These are phyloP conservation scores for Brachystomella parvula DNA, from an alignment of 1,140 invertebrate species.

Conservation along the genomic window DNA sequence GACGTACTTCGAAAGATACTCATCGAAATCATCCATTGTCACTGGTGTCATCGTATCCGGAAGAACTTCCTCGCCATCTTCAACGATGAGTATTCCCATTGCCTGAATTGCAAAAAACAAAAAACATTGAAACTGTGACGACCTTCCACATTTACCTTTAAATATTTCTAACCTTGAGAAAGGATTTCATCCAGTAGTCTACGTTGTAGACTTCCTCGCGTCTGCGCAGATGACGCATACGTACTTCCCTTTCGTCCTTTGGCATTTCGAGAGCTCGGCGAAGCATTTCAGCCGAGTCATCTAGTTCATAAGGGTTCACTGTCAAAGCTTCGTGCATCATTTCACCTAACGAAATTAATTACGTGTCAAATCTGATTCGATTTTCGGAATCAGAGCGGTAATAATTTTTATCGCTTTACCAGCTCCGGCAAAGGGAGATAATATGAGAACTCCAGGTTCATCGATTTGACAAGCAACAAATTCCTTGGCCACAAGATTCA, in stretches of 20 bases:
- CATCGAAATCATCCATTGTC: conserved; percentile 75
- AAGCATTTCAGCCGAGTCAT: conserved; percentile 75
- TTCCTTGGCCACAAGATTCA: conserved; percentile 90
- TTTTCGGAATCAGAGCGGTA: background rate
- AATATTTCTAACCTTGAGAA: conserved; percentile 57
- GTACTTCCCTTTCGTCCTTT: conserved; percentile 71
- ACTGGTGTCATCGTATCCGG: conserved; percentile 74
- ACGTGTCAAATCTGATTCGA: background rate
- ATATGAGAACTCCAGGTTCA: conserved; percentile 72
- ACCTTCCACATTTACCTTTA: conserved; percentile 2
- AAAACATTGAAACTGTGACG: background rate
- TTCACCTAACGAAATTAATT: conserved; percentile 47
- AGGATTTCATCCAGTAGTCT: conserved; percentile 79
- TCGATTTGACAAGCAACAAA: conserved; percentile 88
- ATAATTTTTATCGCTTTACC: conserved; percentile 39
- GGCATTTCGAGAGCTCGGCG: conserved; percentile 82
- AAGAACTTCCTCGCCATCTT: conserved; percentile 68
- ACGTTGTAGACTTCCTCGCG: conserved; percentile 76
- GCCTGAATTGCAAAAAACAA: conserved; percentile 20
- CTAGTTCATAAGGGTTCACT: conserved; percentile 82
- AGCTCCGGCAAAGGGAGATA: conserved; percentile 82
- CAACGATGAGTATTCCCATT: conserved; percentile 64
- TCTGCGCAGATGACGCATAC: conserved; percentile 74
- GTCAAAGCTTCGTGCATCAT: conserved; percentile 84
- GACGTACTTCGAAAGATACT: conserved; percentile 59